These are phyloP conservation scores for Periplaneta americana DNA, from an alignment of 1,140 invertebrate species.

Conservation along the genomic window DNA sequence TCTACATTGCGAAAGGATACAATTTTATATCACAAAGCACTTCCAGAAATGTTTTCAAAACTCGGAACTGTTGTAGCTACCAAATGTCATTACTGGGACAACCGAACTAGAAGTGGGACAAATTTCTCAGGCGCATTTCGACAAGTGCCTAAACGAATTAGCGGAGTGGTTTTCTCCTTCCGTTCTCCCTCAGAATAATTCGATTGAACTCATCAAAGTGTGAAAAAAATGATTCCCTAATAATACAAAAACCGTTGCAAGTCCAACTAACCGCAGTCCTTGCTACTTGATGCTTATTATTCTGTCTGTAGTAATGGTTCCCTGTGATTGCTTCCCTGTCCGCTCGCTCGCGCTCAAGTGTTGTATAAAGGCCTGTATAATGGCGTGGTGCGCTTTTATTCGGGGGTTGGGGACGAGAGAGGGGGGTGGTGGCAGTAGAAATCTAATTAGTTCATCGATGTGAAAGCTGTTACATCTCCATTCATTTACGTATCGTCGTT, in stretches of 20 bases:
- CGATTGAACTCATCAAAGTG: slow-evolving; percentile 6
- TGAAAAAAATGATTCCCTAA: not conserved
- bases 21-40: not conserved
- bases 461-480: too few relatives aligned
- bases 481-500: too few relatives aligned
- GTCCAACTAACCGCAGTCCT: not conserved
- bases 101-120: not conserved
- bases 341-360: too few relatives aligned
- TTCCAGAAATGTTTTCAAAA: not conserved
- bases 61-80: not conserved
- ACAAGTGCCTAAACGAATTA: not conserved
- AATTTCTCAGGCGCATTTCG: too few relatives aligned
- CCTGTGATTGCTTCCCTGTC: too few relatives aligned
- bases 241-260: not conserved
- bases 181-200: not conserved
- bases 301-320: too few relatives aligned
- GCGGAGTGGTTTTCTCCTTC: not conserved
- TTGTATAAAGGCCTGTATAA: too few relatives aligned
- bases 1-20: not conserved
- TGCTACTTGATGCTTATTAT: not conserved
- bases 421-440: too few relatives aligned
- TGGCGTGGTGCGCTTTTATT: too few relatives aligned
- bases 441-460: too few relatives aligned
- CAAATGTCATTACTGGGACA: too few relatives aligned
- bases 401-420: too few relatives aligned